Evolutionary conservation across 2,113 vertebrate genomes (phyloP).

Genomic region (Progne subis): DNA sequence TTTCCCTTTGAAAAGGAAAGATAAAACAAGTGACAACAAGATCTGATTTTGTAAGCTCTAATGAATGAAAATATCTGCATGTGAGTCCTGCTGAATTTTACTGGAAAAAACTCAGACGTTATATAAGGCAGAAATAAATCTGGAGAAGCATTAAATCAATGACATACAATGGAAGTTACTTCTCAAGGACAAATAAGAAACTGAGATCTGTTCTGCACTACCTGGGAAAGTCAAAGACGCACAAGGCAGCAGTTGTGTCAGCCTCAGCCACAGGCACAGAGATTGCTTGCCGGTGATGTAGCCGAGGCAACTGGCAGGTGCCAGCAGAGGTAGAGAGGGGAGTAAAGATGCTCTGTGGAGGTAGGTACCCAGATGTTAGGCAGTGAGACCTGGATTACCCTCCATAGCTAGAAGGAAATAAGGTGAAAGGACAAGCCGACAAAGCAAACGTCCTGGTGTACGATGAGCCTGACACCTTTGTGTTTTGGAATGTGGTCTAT

Average conservation of each 20-base stretch:
- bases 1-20: background rate
- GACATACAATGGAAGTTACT: background rate
- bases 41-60: background rate
- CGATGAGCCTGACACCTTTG: fast-evolving
- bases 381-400: background rate
- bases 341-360: background rate
- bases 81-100: background rate
- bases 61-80: background rate
- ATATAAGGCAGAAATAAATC: background rate
- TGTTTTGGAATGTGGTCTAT: background rate
- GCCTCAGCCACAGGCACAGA: background rate
- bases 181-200: background rate
- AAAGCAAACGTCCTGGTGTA: background rate
- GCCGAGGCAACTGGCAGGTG: background rate
- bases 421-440: background rate
- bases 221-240: background rate
- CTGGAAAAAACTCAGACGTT: background rate
- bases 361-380: no score
- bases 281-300: background rate
- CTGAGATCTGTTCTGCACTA: background rate
- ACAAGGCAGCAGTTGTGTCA: background rate
- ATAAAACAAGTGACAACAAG: background rate
- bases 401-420: background rate
- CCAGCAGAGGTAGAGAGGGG: background rate
- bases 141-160: background rate